Conservation (phyloP, 2,797 vertebrate genomes). For the Halcyon chelicuti region DNA sequence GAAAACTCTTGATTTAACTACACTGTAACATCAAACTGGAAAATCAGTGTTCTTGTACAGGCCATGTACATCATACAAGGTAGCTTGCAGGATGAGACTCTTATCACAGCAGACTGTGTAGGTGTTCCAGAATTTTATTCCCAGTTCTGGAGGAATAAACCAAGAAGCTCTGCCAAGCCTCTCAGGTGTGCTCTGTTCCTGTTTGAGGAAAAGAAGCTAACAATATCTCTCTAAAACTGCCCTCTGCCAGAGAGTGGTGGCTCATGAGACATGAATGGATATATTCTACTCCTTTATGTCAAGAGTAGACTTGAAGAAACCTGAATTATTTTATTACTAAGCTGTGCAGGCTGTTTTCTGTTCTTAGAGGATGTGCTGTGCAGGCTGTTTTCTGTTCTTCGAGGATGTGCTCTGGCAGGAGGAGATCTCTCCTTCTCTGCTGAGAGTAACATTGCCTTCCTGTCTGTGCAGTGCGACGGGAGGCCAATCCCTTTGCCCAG, state of each 20-base stretch:
- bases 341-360: background rate
- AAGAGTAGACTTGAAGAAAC: background rate
- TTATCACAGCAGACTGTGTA: background rate
- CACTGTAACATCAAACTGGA: background rate
- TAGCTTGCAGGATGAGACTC: background rate
- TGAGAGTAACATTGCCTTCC: background rate
- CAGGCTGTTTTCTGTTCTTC: background rate
- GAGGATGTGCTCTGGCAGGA: background rate
- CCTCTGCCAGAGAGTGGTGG: background rate
- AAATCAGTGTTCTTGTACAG: background rate
- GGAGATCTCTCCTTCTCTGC: background rate
- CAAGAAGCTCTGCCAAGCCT: background rate
- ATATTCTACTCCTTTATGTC: background rate
- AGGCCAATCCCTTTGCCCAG: constrained; percentile 94
- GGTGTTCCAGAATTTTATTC: background rate
- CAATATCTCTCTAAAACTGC: background rate
- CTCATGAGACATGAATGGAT: background rate
- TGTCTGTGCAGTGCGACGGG: constrained; percentile 87
- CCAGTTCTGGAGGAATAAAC: background rate
- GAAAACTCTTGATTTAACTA: background rate
- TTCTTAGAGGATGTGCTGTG: background rate
- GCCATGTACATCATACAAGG: background rate
- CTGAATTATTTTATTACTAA: background rate
- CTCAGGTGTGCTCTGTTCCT: background rate
- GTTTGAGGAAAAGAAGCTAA: background rate